phyloP scores from a whole-genome alignment of 2,888 invertebrate species.

The Prostheceraeus crozeri region DNA sequence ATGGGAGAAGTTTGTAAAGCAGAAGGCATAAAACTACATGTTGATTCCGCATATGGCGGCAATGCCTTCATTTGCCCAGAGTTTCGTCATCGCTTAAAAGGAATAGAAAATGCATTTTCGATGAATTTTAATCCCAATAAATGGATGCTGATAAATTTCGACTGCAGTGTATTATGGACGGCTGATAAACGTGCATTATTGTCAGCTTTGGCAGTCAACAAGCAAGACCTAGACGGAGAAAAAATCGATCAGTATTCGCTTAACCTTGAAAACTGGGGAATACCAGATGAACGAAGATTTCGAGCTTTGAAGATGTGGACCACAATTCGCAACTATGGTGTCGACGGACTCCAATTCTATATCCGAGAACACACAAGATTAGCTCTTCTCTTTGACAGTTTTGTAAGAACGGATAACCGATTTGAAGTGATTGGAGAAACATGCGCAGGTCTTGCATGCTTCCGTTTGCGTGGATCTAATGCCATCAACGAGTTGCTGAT shows the following conservation, averaged over 20 bases:
- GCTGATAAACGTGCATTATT: too few relatives aligned
- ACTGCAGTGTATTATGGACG: conserved; percentile 92
- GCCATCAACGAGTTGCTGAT: conserved; percentile 79
- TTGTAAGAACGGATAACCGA: conserved; percentile 71
- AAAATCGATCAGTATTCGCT: too few relatives aligned
- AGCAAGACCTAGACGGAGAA: too few relatives aligned
- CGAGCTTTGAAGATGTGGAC: conserved; percentile 94
- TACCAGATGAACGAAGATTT: conserved; percentile 86
- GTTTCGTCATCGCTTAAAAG: conserved; percentile 75
- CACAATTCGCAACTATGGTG: conserved; percentile 83
- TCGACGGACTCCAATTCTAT: conserved; percentile 82
- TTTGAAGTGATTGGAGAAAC: conserved; percentile 89
- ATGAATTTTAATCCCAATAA: conserved; percentile 97
- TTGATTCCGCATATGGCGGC: conserved; percentile 96
- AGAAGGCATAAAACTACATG: conserved; percentile 82
- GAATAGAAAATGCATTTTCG: conserved; percentile 75
- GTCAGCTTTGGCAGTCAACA: too few relatives aligned
- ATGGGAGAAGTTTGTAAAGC: conserved; percentile 64
- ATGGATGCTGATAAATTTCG: conserved; percentile 89
- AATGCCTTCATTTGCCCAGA: conserved; percentile 89
- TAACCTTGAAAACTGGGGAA: conserved; percentile 81
- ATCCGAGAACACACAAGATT: conserved; percentile 80
- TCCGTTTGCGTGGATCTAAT: conserved; percentile 67
- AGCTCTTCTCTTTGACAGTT: conserved; percentile 77
- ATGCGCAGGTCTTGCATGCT: conserved; percentile 75